These are phyloP conservation scores for Ceratina japonica DNA, from an alignment of 1,140 invertebrate species.

Conservation along the genomic window DNA sequence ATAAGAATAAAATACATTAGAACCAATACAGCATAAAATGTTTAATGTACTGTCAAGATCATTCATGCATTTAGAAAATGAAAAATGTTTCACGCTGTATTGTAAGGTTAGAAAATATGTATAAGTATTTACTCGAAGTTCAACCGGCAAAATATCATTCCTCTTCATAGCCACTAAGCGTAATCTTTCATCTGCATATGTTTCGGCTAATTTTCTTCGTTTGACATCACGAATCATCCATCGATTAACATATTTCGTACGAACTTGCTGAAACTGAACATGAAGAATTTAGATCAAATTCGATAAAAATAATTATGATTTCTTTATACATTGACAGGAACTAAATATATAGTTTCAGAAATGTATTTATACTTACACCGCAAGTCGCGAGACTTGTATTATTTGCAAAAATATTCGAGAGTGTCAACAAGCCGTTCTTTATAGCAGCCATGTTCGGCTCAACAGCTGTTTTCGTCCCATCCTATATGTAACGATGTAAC, in stretches of 20 bases:
- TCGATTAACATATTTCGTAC: slow-evolving; percentile 61
- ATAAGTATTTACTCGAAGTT: slow-evolving; percentile 82
- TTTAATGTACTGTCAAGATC: neutral
- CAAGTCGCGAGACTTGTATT: slow-evolving; percentile 36
- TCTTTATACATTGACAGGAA: neutral
- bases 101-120: slow-evolving; percentile 5
- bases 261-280: slow-evolving; percentile 82
- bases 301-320: neutral
- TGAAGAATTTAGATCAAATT: neutral
- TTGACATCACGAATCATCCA: slow-evolving; percentile 85
- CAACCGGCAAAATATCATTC: slow-evolving; percentile 89
- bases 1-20: no score
- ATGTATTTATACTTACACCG: slow-evolving; percentile 51
- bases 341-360: slow-evolving; percentile 2
- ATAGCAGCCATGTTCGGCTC: slow-evolving; percentile 55
- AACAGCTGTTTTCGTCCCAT: no score
- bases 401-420: slow-evolving; percentile 51
- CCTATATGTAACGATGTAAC: no score
- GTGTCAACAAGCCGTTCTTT: slow-evolving; percentile 21
- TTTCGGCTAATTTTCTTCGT: slow-evolving; percentile 85
- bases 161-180: slow-evolving; percentile 88
- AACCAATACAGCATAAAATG: neutral
- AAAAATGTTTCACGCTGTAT: neutral
- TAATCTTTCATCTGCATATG: slow-evolving; percentile 86
- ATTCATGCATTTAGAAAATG: neutral